These are phyloP conservation scores for Prunella strophiata DNA, from an alignment of 2,797 vertebrate genomes.

Conservation along the genomic window DNA sequence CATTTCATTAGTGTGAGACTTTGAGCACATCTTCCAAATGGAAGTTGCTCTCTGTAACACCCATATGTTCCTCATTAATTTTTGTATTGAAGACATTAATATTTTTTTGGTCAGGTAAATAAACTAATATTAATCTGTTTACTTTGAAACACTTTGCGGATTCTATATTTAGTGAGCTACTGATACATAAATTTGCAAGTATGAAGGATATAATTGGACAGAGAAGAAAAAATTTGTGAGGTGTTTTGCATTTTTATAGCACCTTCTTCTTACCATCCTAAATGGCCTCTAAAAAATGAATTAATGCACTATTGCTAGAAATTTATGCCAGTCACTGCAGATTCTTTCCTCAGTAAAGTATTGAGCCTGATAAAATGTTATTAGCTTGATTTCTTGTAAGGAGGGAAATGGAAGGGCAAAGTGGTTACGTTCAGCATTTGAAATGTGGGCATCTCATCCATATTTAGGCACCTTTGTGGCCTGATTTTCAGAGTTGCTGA, in stretches of 20 bases:
- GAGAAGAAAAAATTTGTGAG: background rate
- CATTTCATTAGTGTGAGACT: background rate
- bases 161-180: background rate
- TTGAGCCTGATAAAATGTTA: background rate
- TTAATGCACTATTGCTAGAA: background rate
- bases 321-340: background rate
- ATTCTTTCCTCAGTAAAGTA: background rate
- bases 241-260: constrained; percentile 3
- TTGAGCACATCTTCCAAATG: background rate
- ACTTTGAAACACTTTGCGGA: background rate
- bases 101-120: background rate
- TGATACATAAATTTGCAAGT: background rate
- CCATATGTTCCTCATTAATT: background rate
- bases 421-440: background rate
- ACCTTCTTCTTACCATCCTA: background rate
- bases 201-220: background rate
- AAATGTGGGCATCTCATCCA: constrained; percentile 11
- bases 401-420: constrained; percentile 27
- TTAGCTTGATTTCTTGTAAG: constrained; percentile 17
- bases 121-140: background rate
- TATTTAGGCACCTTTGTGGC: background rate
- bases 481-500: constrained; percentile 37
- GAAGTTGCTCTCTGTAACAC: background rate
- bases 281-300: background rate
- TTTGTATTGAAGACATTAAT: background rate